Evolutionary conservation across 2,113 vertebrate genomes (phyloP).

Genomic region (Pristiophorus japonicus): DNA sequence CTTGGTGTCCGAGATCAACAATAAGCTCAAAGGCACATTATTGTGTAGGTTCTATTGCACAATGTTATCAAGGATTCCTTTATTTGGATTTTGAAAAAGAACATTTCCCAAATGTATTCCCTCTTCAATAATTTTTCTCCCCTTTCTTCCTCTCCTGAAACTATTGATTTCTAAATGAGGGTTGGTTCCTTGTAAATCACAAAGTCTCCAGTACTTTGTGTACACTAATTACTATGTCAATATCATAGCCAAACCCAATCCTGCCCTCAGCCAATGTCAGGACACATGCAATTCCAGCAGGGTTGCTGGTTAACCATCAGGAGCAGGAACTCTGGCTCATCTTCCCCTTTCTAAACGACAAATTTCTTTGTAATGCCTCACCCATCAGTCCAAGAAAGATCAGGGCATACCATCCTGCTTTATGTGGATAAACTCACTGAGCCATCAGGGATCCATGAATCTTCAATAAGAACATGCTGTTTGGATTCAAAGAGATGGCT

Average conservation of each 20-base stretch:
- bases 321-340: not conserved
- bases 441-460: not conserved
- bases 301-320: not conserved
- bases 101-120: not conserved
- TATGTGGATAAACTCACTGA: not conserved
- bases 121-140: not conserved
- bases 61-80: not conserved
- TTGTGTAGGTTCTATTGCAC: not conserved
- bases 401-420: not conserved
- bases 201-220: not conserved
- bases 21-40: not conserved
- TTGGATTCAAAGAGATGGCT: not conserved
- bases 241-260: not conserved
- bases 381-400: not conserved
- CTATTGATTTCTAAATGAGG: not conserved
- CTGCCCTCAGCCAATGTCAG: not conserved
- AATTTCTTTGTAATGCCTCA: not conserved
- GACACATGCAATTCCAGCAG: not conserved
- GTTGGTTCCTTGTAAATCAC: not conserved
- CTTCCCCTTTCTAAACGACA: not conserved
- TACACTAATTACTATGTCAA: not conserved
- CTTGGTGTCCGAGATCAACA: not conserved
- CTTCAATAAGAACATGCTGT: not conserved
- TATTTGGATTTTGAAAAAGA: not conserved
- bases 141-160: not conserved